Evolutionary conservation across 2,888 invertebrate species (phyloP), one percentile per base, ranked within the genome.

Genomic region (Ormia ochracea): DNA sequence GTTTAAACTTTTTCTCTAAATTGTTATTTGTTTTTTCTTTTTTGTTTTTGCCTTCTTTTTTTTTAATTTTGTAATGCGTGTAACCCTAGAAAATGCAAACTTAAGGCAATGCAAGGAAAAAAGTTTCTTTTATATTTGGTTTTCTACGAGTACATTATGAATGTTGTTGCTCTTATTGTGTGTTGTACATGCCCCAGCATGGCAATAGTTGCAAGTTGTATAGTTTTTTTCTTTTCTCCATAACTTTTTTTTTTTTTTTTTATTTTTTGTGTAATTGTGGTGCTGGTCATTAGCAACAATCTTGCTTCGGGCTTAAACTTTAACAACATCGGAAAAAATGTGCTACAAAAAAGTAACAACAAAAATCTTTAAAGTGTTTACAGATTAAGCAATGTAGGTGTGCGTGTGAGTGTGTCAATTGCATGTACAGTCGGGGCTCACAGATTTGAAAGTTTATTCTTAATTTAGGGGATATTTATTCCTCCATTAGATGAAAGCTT

Each of bases 201-300:
- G 48, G 19, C 33, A 74, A 74, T 66, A 66, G 48, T 66, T 66
- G 38, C 9, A 31, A 66, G 58, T 52, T 74, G 66, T 58, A 54
- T n/a, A n/a, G n/a, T 10, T 26, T 65, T n/a, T n/a, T 14, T 41
- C 9, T 58, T 4, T 58, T 41, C 17, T 17, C 9, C n/a, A n/a
- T n/a, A n/a, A n/a, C n/a, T 21, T 31, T 31, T 36, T 59, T 41
- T 38, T 19, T 0, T 23, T 12, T 5, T 12, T 48, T 23, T 48
- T 23, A 48, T 52, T 68, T 48, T 48, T 54, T 48, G 31, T 61
- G 68, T 76, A 76, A 73, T 76, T 80, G 76, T 73, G 80, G 76
- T 76, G 80, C 76, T 80, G 76, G 80, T 80, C 80, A 80, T 80
- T 80, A 80, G 80, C 76, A 80, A 80, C 80, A 80, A 73, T 76